Base-by-base conservation (phyloP, 2,113 vertebrate species). In the Sapayoa aenigma region DNA sequence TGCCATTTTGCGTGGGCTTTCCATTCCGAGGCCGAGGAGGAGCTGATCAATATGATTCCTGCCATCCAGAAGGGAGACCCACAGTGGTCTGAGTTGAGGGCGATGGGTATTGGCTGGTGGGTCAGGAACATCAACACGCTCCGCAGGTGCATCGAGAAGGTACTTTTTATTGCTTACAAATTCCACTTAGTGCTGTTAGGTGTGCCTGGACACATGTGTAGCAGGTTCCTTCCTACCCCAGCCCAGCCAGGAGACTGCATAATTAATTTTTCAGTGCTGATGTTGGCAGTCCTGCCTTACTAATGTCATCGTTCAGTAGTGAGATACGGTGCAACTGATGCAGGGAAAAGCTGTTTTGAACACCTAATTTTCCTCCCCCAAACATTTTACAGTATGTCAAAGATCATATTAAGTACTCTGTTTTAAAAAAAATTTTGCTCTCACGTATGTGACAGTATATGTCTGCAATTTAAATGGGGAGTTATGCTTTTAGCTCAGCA, bases 1-100 rank as follows among this genome's bases (percentile, higher is more conserved):
- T 99, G 99, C 96, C 99, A 99, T 97, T 99, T 99, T 97, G 99
- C 99, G 11, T 99, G 99, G 99, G 99, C 99, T 71, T 99, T 99
- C 97, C 99, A 99, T 95, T 99, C 99, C 2, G 99, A 99, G 95
- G 99, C 99, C 5, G 99, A 99, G 85, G 99, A 99, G 91, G 99
- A 99, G 97, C 81, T 99, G 96, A 98, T 99, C 92, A 99, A 99
- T 97, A 99, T 99, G 99, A 99, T 99, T 95, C 99, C 99, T 14
- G 99, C 99, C 63, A 99, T 99, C 98, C 99, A 99, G 96, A 98
- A 98, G 96, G 99, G 99, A 33, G 99, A 99, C 96, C 99, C 98
- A 2, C 99, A 99, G 96, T 99, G 99, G 99, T 99, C 99, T 67
- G 99, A 99, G 74, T 97, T 99, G 87, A 98, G 99, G 96, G 99